Conservation (phyloP, 2,797 vertebrate genomes). For the Onychomys arenicola region DNA sequence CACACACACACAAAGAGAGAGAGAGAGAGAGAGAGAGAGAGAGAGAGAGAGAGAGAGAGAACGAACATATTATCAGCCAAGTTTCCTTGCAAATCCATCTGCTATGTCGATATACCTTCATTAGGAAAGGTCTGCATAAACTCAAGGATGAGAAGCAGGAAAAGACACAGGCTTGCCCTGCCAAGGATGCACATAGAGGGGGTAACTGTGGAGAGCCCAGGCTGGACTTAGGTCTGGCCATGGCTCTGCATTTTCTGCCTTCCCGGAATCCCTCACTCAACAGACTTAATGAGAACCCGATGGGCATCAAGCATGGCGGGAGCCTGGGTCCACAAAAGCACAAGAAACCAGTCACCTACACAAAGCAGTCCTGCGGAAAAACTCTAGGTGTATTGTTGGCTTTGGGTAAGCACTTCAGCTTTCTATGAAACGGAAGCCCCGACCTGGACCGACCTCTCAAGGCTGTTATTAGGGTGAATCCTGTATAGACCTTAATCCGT, state of each 20-base stretch:
- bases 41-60: too few species aligned
- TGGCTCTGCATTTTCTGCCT: neutral
- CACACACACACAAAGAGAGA: neutral
- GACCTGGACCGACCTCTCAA: neutral
- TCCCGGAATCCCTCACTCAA: neutral
- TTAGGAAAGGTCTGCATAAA: neutral
- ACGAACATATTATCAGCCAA: neutral
- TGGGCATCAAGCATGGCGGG: rapidly evolving
- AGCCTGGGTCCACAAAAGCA: neutral
- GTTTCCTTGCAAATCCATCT: neutral
- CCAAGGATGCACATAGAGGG: neutral
- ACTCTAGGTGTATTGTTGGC: neutral
- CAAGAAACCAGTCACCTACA: neutral
- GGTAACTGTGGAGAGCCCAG: too few species aligned
- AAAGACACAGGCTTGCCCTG: neutral
- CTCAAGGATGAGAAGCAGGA: neutral
- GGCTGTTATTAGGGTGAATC: neutral
- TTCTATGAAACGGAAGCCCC: neutral
- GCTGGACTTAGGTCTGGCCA: too few species aligned
- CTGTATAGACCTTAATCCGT: rapidly evolving
- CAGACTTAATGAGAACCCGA: neutral
- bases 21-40: too few species aligned
- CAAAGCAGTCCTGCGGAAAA: rapidly evolving
- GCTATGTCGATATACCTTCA: neutral
- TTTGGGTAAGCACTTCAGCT: neutral